Conservation (phyloP, 2,888 invertebrate genomes). For the Eudasyphora cyanicolor region DNA sequence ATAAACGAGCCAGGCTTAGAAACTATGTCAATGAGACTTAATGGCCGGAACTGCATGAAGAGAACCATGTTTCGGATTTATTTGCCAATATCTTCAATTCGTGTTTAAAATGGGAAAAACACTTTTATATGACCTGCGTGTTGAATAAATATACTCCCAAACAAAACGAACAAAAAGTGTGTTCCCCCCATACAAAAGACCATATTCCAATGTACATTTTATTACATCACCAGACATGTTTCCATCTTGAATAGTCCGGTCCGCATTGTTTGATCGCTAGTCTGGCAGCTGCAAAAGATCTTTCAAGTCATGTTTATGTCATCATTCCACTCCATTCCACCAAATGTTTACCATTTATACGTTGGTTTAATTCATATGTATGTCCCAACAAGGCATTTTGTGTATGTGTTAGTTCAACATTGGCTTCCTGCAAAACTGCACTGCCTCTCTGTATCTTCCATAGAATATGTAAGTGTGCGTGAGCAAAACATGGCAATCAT, state of each 20-base stretch:
- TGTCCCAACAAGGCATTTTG: background rate
- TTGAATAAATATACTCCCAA: background rate
- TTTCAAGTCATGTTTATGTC: slow-evolving; percentile 3
- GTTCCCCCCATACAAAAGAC: too few species aligned
- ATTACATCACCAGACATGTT: slow-evolving; percentile 6
- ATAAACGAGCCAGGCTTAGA: too few species aligned
- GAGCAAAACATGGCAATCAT: slow-evolving; percentile 39
- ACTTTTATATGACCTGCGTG: too few species aligned
- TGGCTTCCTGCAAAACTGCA: slow-evolving; percentile 26
- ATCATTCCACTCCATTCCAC: slow-evolving; percentile 25
- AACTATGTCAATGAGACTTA: too few species aligned
- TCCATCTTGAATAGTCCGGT: background rate
- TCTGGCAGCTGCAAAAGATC: slow-evolving; percentile 1
- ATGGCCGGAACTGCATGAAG: too few species aligned
- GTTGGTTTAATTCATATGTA: slow-evolving; percentile 5
- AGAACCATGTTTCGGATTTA: too few species aligned
- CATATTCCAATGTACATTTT: background rate
- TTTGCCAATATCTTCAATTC: too few species aligned
- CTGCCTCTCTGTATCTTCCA: slow-evolving; percentile 21
- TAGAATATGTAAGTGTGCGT: background rate
- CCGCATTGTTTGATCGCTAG: too few species aligned
- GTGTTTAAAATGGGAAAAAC: too few species aligned
- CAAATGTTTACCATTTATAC: slow-evolving; percentile 22
- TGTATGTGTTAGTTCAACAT: slow-evolving; percentile 19
- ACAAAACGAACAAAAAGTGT: too few species aligned